A percentile compares a stretch with the other conserved stretches of the same genome.
These are phyloP conservation scores for Chionis minor DNA, from an alignment of 2,113 vertebrate genomes.

Conservation along the genomic window DNA sequence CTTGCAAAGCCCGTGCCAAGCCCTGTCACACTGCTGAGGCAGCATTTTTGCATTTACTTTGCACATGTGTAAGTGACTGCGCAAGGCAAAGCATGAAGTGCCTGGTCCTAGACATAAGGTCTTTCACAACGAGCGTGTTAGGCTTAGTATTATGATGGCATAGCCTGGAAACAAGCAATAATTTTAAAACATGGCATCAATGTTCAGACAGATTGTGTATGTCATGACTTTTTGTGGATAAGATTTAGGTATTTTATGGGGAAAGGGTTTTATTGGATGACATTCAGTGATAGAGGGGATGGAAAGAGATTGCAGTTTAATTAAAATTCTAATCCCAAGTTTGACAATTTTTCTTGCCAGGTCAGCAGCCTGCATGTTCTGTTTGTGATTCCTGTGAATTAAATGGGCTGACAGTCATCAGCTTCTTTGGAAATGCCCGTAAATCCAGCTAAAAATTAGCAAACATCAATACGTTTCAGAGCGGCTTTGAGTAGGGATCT, in stretches of 20 bases:
- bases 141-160: not conserved
- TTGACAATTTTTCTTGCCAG: conserved; percentile 69
- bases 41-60: not conserved
- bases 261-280: conserved; percentile 31
- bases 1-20: not conserved
- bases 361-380: conserved; percentile 67
- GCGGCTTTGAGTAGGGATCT: conserved; percentile 11
- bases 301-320: conserved; percentile 72
- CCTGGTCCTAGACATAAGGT: not conserved
- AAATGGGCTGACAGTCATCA: conserved; percentile 43
- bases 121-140: not conserved
- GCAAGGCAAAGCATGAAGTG: not conserved
- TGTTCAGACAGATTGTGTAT: not conserved
- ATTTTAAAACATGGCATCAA: not conserved
- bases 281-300: conserved; percentile 46
- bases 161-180: not conserved
- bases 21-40: not conserved
- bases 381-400: conserved; percentile 59
- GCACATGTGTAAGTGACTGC: not conserved
- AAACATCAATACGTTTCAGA: not conserved
- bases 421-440: conserved; percentile 31
- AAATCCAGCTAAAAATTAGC: conserved; percentile 44
- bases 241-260: conserved; percentile 34
- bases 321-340: conserved; percentile 74
- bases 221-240: not conserved